Evolutionary conservation across 2,113 vertebrate genomes (phyloP).

Genomic region (Rhinoderma darwinii): DNA sequence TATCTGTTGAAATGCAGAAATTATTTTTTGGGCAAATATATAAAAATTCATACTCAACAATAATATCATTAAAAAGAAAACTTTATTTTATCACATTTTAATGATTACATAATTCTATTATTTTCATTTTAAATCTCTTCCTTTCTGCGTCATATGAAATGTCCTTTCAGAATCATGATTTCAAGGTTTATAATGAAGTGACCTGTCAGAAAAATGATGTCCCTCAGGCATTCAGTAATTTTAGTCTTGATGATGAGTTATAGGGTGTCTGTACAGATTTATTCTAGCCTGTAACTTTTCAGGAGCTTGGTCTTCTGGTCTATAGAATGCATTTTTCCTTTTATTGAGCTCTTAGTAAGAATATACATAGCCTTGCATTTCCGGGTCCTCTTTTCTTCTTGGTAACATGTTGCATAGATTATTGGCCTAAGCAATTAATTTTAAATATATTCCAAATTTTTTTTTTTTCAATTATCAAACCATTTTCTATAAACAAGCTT

Average conservation of each 20-base stretch:
- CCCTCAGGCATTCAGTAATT: conserved; percentile 8
- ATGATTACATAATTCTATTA: not conserved
- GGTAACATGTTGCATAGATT: not conserved
- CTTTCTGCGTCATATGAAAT: not conserved
- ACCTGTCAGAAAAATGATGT: conserved; percentile 17
- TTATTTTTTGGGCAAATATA: too few species aligned
- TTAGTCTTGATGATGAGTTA: conserved; percentile 13
- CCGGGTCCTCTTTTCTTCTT: too few species aligned
- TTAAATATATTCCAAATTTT: too few species aligned
- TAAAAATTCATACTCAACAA: not conserved
- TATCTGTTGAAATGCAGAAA: too few species aligned
- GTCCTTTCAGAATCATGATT: not conserved
- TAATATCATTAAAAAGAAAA: not conserved
- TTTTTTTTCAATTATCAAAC: too few species aligned
- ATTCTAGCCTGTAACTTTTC: not conserved
- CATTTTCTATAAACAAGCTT: too few species aligned
- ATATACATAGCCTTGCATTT: not conserved
- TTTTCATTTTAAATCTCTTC: not conserved
- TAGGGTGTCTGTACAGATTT: not conserved
- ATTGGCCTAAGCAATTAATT: too few species aligned
- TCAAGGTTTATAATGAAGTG: conserved; percentile 1
- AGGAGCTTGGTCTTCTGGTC: not conserved
- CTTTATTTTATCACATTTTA: not conserved
- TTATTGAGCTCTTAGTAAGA: not conserved
- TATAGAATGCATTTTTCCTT: not conserved